Conservation (phyloP, 2,888 invertebrate species). For the Drosophila paracracens region DNA sequence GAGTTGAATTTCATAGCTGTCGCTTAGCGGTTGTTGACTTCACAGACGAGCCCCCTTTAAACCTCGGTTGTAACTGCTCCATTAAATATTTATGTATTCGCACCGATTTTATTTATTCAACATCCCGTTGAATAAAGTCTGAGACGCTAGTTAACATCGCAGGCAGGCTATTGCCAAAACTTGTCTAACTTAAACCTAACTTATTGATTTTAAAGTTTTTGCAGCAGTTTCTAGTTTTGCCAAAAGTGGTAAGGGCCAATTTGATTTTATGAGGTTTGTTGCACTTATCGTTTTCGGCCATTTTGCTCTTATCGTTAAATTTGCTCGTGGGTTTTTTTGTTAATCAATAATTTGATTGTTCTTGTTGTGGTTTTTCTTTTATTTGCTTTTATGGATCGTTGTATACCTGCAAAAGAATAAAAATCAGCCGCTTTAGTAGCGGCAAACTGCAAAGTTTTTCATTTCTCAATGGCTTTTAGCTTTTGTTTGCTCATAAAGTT, state of each 20-base stretch:
- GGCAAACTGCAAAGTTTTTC: slow-evolving; percentile 43
- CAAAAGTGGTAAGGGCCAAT: background rate
- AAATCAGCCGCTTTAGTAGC: slow-evolving; percentile 6
- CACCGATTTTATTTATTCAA: background rate
- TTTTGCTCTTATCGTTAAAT: slow-evolving; percentile 17
- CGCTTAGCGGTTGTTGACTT: background rate
- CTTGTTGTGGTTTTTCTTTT: background rate
- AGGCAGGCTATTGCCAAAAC: background rate
- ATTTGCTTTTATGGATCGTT: slow-evolving; percentile 22
- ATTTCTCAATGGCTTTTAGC: slow-evolving; percentile 18
- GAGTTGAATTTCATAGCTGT: background rate
- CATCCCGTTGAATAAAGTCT: background rate
- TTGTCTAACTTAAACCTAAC: background rate
- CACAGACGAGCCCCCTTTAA: background rate
- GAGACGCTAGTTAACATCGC: background rate
- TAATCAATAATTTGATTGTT: slow-evolving; percentile 51
- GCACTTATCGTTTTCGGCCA: slow-evolving; percentile 7
- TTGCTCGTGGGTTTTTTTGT: slow-evolving; percentile 24
- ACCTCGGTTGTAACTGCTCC: background rate
- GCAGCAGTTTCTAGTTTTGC: background rate
- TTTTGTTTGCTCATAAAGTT: slow-evolving; percentile 30
- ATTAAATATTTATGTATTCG: background rate
- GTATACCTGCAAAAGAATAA: background rate
- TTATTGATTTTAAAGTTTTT: background rate
- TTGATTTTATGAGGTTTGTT: slow-evolving; percentile 13